These are phyloP conservation scores for Drosophila triauraria DNA, from an alignment of 1,140 invertebrate species.

Conservation along the genomic window DNA sequence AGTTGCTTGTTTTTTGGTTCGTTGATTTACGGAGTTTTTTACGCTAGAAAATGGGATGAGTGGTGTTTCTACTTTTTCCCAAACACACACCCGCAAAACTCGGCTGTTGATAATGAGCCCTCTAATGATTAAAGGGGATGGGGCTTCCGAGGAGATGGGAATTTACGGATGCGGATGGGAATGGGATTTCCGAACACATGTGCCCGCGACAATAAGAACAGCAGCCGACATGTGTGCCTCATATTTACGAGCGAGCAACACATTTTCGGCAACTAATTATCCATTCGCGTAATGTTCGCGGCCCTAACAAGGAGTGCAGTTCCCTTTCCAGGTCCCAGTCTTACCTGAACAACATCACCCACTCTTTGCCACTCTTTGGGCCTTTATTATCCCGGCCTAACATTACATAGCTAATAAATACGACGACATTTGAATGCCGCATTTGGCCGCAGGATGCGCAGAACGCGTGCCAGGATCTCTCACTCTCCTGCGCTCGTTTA, in stretches of 20 bases:
- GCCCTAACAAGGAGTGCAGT: slow-evolving; percentile 45
- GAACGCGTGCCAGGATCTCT: slow-evolving; percentile 46
- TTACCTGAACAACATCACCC: slow-evolving; percentile 56
- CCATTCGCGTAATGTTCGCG: slow-evolving; percentile 80
- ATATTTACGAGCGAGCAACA: slow-evolving; percentile 80
- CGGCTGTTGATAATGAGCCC: slow-evolving; percentile 76
- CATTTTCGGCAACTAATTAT: slow-evolving; percentile 85
- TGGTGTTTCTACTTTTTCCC: slow-evolving; percentile 16
- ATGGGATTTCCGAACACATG: slow-evolving; percentile 44
- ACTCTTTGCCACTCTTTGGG: slow-evolving; percentile 13
- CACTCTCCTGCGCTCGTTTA: slow-evolving; percentile 27
- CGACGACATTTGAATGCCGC: slow-evolving; percentile 49
- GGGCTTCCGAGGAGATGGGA: slow-evolving; percentile 25
- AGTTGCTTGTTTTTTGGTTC: slow-evolving; percentile 55
- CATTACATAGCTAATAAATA: slow-evolving; percentile 67
- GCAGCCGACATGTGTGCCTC: slow-evolving; percentile 73
- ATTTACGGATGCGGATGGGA: slow-evolving; percentile 16
- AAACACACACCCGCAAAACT: slow-evolving; percentile 43
- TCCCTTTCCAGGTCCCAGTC: slow-evolving; percentile 9
- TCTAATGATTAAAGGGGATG: slow-evolving; percentile 66
- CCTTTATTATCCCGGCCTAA: slow-evolving; percentile 33
- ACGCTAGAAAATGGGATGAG: slow-evolving; percentile 8
- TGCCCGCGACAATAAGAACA: slow-evolving; percentile 47
- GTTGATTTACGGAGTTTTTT: slow-evolving; percentile 70
- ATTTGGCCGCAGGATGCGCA: slow-evolving; percentile 66